Evolutionary conservation across 2,888 invertebrate genomes (phyloP).

Genomic region (Drosophila mimica): DNA sequence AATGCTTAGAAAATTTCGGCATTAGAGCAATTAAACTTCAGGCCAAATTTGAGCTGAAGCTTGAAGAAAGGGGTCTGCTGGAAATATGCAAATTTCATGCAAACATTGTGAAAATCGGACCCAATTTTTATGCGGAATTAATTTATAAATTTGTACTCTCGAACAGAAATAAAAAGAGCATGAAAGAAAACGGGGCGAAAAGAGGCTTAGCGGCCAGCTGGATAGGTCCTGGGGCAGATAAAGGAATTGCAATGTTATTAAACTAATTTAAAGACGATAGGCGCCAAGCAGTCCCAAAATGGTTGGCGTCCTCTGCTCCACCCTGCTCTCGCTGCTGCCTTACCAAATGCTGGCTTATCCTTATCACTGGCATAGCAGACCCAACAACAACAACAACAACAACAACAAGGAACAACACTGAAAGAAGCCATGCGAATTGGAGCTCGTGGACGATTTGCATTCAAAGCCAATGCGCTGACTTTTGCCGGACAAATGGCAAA

Average conservation of each 20-base stretch:
- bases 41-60: background rate
- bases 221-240: conserved; percentile 57
- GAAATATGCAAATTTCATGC: background rate
- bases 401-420: conserved; percentile 12
- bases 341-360: conserved; percentile 47
- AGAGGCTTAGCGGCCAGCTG: conserved; percentile 52
- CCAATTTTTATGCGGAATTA: conserved; percentile 16
- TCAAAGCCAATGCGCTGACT: conserved; percentile 74
- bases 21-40: background rate
- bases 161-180: background rate
- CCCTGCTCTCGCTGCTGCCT: background rate
- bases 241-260: conserved; percentile 72
- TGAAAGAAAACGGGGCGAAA: conserved; percentile 28
- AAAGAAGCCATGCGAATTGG: conserved; percentile 68
- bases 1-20: background rate
- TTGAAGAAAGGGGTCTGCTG: background rate
- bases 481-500: conserved; percentile 55
- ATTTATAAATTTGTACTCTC: conserved; percentile 14
- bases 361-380: conserved; percentile 57
- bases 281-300: conserved; percentile 40
- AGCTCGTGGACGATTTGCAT: conserved; percentile 72
- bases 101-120: background rate
- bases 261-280: conserved; percentile 81
- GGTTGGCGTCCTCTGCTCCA: conserved; percentile 10
- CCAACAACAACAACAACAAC: conserved; percentile 23